Evolutionary conservation across 2,888 invertebrate genomes (phyloP).

Genomic region (Chloromyia formosa): DNA sequence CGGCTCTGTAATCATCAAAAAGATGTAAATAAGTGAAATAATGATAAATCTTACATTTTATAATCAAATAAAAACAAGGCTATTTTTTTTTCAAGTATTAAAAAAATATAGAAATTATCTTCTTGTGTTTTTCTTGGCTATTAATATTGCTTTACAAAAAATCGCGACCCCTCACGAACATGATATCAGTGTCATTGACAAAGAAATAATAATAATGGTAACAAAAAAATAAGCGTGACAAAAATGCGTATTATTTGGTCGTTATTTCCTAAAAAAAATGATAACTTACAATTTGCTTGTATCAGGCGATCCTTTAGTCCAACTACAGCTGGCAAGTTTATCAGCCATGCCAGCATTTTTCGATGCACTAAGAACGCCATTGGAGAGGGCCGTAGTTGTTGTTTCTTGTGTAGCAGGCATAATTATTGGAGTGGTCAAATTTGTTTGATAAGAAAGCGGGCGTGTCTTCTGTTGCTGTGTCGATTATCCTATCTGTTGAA

Average conservation of each 20-base stretch:
- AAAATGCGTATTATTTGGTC: too few species aligned
- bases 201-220: background rate
- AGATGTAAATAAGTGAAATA: slow-evolving; percentile 1
- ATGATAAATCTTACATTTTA: background rate
- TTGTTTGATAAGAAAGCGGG: background rate
- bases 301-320: slow-evolving; percentile 17
- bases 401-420: slow-evolving; percentile 27
- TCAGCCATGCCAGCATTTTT: slow-evolving; percentile 1
- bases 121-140: too few species aligned
- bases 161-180: slow-evolving; percentile 27
- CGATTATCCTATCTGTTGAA: background rate
- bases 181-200: slow-evolving; percentile 11
- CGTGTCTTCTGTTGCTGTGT: background rate
- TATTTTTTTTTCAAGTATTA: too few species aligned
- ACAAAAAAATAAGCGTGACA: too few species aligned
- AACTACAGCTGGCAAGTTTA: slow-evolving; percentile 16
- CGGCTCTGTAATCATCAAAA: too few species aligned
- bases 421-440: background rate
- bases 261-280: background rate
- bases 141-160: too few species aligned
- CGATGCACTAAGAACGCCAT: background rate
- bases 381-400: background rate
- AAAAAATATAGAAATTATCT: too few species aligned
- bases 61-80: background rate
- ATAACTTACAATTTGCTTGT: slow-evolving; percentile 20